Evolutionary conservation across 2,888 invertebrate genomes (phyloP).

Genomic region (Tanytarsus gracilentus): DNA sequence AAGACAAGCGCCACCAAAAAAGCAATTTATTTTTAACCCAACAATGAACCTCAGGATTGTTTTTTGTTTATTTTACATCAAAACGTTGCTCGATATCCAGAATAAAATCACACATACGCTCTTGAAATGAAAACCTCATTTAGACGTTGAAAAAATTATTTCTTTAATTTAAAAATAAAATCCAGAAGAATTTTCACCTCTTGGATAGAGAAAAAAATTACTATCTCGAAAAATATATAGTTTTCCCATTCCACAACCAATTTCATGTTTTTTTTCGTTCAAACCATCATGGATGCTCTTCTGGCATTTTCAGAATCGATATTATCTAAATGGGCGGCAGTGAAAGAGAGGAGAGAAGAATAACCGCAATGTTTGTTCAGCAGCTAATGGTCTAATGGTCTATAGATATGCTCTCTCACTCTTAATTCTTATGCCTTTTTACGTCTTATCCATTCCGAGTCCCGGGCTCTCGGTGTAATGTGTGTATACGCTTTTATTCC

Average conservation of each 20-base stretch:
- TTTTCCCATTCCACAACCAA: background rate
- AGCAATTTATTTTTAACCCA: background rate
- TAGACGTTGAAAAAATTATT: too few species aligned
- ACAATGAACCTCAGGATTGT: background rate
- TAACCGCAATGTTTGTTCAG: conserved; percentile 24
- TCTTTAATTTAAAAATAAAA: too few species aligned
- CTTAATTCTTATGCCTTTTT: background rate
- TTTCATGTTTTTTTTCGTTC: background rate
- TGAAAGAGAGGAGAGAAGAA: background rate
- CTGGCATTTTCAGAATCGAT: conserved; percentile 15
- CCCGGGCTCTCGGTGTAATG: background rate
- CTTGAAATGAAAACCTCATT: background rate
- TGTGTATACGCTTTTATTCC: background rate
- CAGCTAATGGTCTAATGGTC: conserved; percentile 11
- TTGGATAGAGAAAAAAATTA: background rate
- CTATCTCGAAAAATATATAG: conserved; percentile 4
- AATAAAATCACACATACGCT: background rate
- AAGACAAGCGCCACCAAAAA: background rate
- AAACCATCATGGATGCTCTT: conserved; percentile 13
- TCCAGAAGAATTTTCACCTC: too few species aligned
- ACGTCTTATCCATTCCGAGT: background rate
- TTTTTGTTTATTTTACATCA: background rate
- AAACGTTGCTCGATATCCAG: background rate
- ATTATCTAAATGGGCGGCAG: conserved; percentile 19
- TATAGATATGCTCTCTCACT: background rate